These are phyloP conservation scores for Solea senegalensis DNA, from an alignment of 2,113 vertebrate species.

Conservation along the genomic window DNA sequence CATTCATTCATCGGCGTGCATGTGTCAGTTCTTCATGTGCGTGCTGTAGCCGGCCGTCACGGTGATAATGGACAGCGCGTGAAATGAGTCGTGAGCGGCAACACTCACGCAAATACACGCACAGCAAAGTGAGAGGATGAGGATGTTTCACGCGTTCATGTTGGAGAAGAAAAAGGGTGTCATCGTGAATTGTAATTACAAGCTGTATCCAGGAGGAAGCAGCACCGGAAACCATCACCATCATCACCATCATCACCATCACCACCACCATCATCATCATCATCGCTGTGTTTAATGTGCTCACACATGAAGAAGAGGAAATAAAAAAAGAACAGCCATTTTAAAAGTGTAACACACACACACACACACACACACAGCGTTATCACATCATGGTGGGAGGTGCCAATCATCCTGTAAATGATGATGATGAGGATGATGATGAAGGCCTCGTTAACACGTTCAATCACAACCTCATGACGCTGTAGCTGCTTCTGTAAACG, in stretches of 20 bases:
- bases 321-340: conserved; percentile 7
- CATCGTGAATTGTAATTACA: conserved; percentile 67
- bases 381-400: conserved; percentile 68
- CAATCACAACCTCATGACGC: conserved; percentile 9
- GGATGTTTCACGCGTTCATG: conserved; percentile 40
- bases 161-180: conserved; percentile 34
- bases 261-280: background rate
- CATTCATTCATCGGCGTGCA: conserved; percentile 26
- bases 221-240: conserved; percentile 16
- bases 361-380: conserved; percentile 41
- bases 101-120: background rate
- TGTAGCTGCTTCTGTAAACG: background rate
- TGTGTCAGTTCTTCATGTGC: conserved; percentile 30
- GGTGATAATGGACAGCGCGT: conserved; percentile 62
- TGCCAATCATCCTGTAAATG: conserved; percentile 67
- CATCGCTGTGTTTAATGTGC: background rate
- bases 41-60: conserved; percentile 35
- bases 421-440: conserved; percentile 47
- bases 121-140: background rate
- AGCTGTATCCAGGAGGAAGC: conserved; percentile 46
- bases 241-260: background rate
- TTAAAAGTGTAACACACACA: background rate
- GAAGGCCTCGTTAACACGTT: conserved; percentile 64
- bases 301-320: background rate
- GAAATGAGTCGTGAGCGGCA: conserved; percentile 53